Evolutionary conservation across 2,888 invertebrate species (phyloP).

Genomic region (Xestia ashworthii): DNA sequence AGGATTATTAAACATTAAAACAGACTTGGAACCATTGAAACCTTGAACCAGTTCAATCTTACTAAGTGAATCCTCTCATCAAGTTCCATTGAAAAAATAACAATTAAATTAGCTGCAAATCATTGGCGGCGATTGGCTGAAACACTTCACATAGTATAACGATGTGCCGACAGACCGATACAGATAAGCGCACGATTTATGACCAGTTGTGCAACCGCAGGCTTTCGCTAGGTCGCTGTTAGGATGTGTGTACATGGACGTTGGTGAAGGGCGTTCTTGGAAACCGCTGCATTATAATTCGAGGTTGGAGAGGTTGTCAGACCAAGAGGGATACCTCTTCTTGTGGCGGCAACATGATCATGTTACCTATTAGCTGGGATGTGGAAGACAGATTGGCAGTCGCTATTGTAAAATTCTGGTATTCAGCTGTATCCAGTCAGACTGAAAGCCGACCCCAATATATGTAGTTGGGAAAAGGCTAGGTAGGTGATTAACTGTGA

Average conservation of each 20-base stretch:
- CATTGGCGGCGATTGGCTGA: constrained; percentile 10
- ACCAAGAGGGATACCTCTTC: background rate
- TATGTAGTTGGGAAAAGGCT: no score
- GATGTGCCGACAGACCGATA: constrained; percentile 55
- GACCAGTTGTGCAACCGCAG: constrained; percentile 62
- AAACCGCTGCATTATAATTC: background rate
- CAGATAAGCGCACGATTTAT: constrained; percentile 63
- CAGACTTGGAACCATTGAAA: background rate
- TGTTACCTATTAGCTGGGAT: no score
- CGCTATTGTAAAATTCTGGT: background rate
- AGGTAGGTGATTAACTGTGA: background rate
- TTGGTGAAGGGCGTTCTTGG: background rate
- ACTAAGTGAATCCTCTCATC: background rate
- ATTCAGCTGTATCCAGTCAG: no score
- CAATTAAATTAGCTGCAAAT: constrained; percentile 25
- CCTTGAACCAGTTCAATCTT: background rate
- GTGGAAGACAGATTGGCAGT: background rate
- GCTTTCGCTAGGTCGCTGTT: constrained; percentile 56
- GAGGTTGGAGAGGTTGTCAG: background rate
- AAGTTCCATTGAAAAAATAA: constrained; percentile 1
- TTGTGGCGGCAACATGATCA: background rate
- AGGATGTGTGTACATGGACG: constrained; percentile 19
- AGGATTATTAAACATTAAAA: background rate
- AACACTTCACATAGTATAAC: constrained; percentile 30
- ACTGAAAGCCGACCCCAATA: no score